phyloP scores from a whole-genome alignment of 1,140 invertebrate genomes.

The Rhopalosiphum padi region DNA sequence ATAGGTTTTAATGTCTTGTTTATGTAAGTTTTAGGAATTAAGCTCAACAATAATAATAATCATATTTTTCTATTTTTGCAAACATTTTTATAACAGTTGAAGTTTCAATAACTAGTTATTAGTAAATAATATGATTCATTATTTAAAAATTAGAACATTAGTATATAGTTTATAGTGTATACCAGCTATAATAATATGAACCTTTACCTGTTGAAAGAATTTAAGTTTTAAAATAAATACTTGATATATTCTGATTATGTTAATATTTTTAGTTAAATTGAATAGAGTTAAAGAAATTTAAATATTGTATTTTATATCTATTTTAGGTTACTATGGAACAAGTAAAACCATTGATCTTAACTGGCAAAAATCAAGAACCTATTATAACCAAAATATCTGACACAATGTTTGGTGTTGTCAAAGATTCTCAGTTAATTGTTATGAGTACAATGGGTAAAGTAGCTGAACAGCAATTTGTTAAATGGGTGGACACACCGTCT shows the following conservation, averaged over 20 bases:
- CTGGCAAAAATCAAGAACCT: constrained; percentile 84
- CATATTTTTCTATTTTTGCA: not conserved
- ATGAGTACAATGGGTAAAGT: constrained; percentile 78
- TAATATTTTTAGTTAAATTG: not conserved
- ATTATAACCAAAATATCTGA: constrained; percentile 78
- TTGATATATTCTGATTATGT: not conserved
- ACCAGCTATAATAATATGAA: not conserved
- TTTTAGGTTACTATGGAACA: constrained; percentile 51
- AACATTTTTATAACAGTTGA: not conserved
- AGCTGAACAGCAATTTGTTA: constrained; percentile 74
- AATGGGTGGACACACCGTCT: constrained; percentile 83
- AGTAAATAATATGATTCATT: not conserved
- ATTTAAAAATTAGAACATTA: not conserved
- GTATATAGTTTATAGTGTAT: not conserved
- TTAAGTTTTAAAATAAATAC: not conserved
- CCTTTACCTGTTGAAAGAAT: not conserved
- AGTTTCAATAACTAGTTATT: not conserved
- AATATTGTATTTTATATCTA: not conserved
- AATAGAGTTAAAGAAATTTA: not conserved
- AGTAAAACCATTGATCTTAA: constrained; percentile 73
- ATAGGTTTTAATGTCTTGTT: not conserved
- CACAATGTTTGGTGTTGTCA: constrained; percentile 76
- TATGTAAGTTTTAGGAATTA: not conserved
- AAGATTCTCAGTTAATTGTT: constrained; percentile 84
- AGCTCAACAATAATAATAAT: not conserved